A percentile compares a stretch with the other conserved stretches of the same genome.
Evolutionary conservation across 2,888 invertebrate species (phyloP).

Genomic region (Drosophila prostipennis): DNA sequence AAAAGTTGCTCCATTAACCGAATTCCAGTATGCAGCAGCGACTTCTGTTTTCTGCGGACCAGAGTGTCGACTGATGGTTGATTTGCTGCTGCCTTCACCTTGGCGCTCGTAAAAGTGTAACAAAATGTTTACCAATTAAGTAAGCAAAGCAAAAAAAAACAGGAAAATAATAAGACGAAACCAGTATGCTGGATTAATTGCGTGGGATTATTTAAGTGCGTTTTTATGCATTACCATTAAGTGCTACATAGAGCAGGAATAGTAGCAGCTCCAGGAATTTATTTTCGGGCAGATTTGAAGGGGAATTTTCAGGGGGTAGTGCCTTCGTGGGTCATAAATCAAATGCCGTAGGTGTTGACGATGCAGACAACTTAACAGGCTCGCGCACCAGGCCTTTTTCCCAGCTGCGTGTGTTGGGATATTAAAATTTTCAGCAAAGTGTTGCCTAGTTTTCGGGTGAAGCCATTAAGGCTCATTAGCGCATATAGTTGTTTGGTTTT

Average conservation of each 20-base stretch:
- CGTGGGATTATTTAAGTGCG: constrained; percentile 78
- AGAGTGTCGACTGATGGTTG: constrained; percentile 30
- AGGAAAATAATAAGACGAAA: constrained; percentile 1
- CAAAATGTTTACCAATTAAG: constrained; percentile 81
- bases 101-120: constrained; percentile 72
- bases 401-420: constrained; percentile 49
- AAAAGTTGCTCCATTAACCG: constrained; percentile 55
- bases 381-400: constrained; percentile 22
- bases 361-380: constrained; percentile 66
- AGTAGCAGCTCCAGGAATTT: constrained; percentile 39
- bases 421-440: constrained; percentile 67
- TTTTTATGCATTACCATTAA: constrained; percentile 73
- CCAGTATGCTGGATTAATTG: constrained; percentile 70
- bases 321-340: constrained; percentile 63
- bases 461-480: constrained; percentile 67
- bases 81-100: constrained; percentile 67
- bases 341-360: constrained; percentile 64
- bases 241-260: constrained; percentile 12
- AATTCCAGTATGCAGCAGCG: constrained; percentile 30
- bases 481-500: constrained; percentile 27
- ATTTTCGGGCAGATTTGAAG: constrained; percentile 59
- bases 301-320: constrained; percentile 4
- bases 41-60: constrained; percentile 20
- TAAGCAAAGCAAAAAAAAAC: constrained; percentile 60
- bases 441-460: constrained; percentile 68